These are phyloP conservation scores for Ophthalmolycus amberensis DNA, from an alignment of 2,113 vertebrate species.

Conservation along the genomic window DNA sequence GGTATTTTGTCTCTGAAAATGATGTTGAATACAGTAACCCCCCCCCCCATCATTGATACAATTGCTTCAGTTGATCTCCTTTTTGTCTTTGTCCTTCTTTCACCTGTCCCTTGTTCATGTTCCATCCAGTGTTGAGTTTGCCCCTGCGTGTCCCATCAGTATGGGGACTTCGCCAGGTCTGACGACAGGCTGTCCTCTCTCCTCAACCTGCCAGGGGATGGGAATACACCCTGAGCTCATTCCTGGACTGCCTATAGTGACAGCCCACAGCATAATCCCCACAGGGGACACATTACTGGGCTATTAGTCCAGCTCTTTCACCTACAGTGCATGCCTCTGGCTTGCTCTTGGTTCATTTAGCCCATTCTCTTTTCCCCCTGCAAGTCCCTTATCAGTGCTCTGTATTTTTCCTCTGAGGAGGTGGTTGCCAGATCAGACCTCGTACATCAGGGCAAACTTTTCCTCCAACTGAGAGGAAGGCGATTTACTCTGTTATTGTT, in stretches of 20 bases:
- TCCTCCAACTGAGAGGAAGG: slow-evolving; percentile 59
- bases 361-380: not conserved
- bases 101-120: slow-evolving; percentile 22
- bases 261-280: slow-evolving; percentile 49
- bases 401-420: slow-evolving; percentile 64
- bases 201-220: slow-evolving; percentile 50
- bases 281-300: slow-evolving; percentile 57
- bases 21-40: not conserved
- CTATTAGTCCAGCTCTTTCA: slow-evolving; percentile 56
- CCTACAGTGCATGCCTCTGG: slow-evolving; percentile 12
- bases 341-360: slow-evolving; percentile 32
- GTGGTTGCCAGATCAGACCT: slow-evolving; percentile 58
- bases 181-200: slow-evolving; percentile 41
- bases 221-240: slow-evolving; percentile 74
- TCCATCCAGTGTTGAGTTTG: slow-evolving; percentile 5
- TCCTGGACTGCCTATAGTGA: slow-evolving; percentile 53
- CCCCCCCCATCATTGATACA: not conserved
- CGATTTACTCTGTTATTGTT: slow-evolving; percentile 78
- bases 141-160: slow-evolving; percentile 21
- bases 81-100: slow-evolving; percentile 10
- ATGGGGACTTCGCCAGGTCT: slow-evolving; percentile 24
- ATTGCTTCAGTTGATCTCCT: not conserved
- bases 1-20: not conserved
- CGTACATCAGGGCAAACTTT: slow-evolving; percentile 65
- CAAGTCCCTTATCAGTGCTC: slow-evolving; percentile 32